Evolutionary conservation across 37 sponge, comb jelly and placozoan species (phyloP).

Genomic region (Ianthella basta): DNA sequence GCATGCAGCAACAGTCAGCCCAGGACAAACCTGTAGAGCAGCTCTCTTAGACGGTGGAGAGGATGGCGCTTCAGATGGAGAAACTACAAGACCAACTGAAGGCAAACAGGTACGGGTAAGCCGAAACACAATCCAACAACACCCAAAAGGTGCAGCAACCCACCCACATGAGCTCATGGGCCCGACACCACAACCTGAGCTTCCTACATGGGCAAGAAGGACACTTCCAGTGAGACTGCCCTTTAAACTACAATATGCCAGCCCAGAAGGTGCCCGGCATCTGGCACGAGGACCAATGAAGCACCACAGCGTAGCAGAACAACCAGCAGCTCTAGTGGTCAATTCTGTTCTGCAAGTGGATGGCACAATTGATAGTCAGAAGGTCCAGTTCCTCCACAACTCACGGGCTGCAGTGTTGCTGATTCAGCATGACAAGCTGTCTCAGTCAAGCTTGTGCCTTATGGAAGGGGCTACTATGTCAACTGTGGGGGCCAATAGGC

Average conservation of each 20-base stretch:
- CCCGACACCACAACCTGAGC: background rate
- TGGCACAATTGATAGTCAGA: too few species aligned
- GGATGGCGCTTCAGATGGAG: conserved; percentile 2
- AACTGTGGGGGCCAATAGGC: too few species aligned
- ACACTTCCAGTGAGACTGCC: conserved; percentile 1
- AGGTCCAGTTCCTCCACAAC: too few species aligned
- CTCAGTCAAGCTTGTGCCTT: too few species aligned
- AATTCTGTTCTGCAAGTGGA: too few species aligned
- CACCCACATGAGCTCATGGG: background rate
- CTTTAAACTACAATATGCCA: background rate
- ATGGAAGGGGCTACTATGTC: too few species aligned
- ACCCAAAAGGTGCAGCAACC: background rate
- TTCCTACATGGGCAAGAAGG: background rate
- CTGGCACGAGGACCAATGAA: too few species aligned
- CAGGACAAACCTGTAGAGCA: background rate
- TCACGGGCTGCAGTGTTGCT: too few species aligned
- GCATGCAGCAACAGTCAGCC: background rate
- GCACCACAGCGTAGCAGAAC: too few species aligned
- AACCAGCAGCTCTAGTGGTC: too few species aligned
- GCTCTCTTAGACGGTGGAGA: background rate
- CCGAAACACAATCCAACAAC: background rate
- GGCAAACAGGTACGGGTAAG: background rate
- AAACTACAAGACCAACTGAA: background rate
- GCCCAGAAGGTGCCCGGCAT: too few species aligned
- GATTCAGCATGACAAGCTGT: too few species aligned